Conservation (phyloP, 2,888 invertebrate species). For the Cyrtodaria siliqua region DNA sequence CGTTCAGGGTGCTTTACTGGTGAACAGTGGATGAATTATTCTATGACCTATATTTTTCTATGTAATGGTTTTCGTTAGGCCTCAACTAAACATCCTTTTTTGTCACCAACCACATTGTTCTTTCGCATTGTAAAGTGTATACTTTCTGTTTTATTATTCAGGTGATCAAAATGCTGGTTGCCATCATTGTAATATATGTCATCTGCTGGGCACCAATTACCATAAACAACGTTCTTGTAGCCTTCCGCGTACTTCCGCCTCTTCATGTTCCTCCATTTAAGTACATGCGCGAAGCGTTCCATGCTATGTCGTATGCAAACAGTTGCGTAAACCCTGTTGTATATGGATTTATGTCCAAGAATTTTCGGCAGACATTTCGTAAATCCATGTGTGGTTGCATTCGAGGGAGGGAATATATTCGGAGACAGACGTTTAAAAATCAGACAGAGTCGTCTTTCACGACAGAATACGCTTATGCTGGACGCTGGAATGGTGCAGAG, state of each 20-base stretch:
- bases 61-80: too few species aligned
- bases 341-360: slow-evolving; percentile 91
- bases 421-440: slow-evolving; percentile 46
- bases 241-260: slow-evolving; percentile 88
- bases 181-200: slow-evolving; percentile 90
- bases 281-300: slow-evolving; percentile 89
- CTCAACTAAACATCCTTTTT: too few species aligned
- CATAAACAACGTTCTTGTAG: slow-evolving; percentile 89
- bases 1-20: too few species aligned
- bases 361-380: slow-evolving; percentile 88
- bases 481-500: not conserved
- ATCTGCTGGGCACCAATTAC: slow-evolving; percentile 90
- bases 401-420: slow-evolving; percentile 51
- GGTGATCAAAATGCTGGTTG: slow-evolving; percentile 91
- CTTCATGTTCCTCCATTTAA: slow-evolving; percentile 88
- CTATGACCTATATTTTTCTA: too few species aligned
- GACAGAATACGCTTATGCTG: not conserved
- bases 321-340: slow-evolving; percentile 91
- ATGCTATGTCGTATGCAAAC: slow-evolving; percentile 90
- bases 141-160: too few species aligned
- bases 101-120: too few species aligned
- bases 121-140: too few species aligned
- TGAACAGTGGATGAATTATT: too few species aligned
- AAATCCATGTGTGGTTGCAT: slow-evolving; percentile 67
- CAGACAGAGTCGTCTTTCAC: slow-evolving; percentile 21